These are phyloP conservation scores for Chiloscyllium punctatum DNA, from an alignment of 2,797 vertebrate genomes.

Conservation along the genomic window DNA sequence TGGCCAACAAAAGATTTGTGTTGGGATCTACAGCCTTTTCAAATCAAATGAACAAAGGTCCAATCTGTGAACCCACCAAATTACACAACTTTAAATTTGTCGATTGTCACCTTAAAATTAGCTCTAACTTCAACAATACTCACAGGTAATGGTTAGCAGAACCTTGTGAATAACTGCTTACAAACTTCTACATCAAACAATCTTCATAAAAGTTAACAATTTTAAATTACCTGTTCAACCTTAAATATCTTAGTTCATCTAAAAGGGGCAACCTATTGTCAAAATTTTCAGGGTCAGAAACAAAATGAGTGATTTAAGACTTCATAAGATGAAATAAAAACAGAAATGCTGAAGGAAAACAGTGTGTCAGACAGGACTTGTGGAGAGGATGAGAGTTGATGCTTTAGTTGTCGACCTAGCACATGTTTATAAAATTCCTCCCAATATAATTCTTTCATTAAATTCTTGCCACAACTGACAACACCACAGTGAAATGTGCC, in stretches of 20 bases:
- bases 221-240: not conserved
- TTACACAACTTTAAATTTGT: not conserved
- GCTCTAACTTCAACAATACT: constrained; percentile 29
- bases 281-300: not conserved
- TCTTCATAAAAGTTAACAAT: constrained; percentile 24
- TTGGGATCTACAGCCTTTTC: constrained; percentile 6
- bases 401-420: not conserved
- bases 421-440: not conserved
- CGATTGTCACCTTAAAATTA: not conserved
- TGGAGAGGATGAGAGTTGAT: not conserved
- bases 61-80: not conserved
- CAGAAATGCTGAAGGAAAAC: not conserved
- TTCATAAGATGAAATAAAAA: not conserved
- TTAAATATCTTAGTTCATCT: constrained; percentile 18
- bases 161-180: not conserved
- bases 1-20: constrained; percentile 21
- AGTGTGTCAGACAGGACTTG: not conserved
- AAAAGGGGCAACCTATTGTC: not conserved
- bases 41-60: constrained; percentile 2
- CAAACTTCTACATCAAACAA: constrained; percentile 1
- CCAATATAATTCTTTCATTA: not conserved
- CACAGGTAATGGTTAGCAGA: constrained; percentile 20
- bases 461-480: not conserved
- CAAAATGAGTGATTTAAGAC: not conserved
- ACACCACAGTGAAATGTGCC: not conserved